These are phyloP conservation scores for Nicator chloris DNA, from an alignment of 2,113 vertebrate species.

Conservation along the genomic window DNA sequence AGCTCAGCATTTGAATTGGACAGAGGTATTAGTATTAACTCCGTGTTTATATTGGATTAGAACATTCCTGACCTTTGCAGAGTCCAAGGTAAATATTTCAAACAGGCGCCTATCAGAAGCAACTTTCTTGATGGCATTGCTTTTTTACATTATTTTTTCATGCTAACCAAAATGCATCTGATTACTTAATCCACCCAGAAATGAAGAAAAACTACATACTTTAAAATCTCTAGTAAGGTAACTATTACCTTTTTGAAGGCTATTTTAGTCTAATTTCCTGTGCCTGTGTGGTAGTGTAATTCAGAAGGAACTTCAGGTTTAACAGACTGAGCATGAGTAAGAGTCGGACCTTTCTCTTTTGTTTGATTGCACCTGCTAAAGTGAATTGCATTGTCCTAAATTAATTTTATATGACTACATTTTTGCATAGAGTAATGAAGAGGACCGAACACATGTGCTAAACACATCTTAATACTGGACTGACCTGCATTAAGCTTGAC, in stretches of 20 bases:
- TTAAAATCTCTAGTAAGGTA: not conserved
- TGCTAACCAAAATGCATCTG: not conserved
- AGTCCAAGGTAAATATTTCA: constrained; percentile 53
- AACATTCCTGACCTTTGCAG: constrained; percentile 31
- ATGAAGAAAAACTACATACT: not conserved
- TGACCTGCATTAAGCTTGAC: not conserved
- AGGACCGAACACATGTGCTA: not conserved
- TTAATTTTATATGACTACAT: not conserved
- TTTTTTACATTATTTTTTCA: not conserved
- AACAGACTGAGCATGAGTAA: not conserved
- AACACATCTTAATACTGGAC: not conserved
- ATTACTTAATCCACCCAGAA: not conserved
- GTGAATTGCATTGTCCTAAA: not conserved
- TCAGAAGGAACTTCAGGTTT: not conserved
- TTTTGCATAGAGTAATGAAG: not conserved
- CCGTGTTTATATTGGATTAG: constrained; percentile 50
- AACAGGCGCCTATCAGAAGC: not conserved
- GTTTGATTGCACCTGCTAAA: not conserved
- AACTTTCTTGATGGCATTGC: not conserved
- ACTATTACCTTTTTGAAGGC: not conserved
- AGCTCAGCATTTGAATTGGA: constrained; percentile 21
- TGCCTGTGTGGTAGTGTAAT: not conserved
- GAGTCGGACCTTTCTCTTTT: not conserved
- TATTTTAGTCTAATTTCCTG: not conserved
- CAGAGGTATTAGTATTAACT: constrained; percentile 8